Percentiles rank a stretch among this genome's conserved stretches.
These are phyloP conservation scores for Lacerta agilis DNA, from an alignment of 2,797 vertebrate genomes.

Conservation along the genomic window DNA sequence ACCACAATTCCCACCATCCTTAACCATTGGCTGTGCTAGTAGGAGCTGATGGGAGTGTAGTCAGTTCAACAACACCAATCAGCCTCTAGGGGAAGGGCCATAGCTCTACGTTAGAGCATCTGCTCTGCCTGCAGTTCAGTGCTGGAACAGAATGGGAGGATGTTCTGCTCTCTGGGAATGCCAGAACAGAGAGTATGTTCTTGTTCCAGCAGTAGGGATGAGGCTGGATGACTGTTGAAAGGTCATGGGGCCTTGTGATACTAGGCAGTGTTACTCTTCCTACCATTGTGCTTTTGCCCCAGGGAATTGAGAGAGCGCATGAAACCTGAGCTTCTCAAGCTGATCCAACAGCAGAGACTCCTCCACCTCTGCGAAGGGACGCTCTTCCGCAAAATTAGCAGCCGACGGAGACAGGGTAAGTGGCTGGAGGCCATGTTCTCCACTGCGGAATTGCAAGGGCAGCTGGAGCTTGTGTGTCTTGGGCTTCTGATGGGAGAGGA, in stretches of 20 bases:
- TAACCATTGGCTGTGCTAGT: too few relatives aligned
- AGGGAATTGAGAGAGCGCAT: conserved; percentile 93
- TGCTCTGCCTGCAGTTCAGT: background rate
- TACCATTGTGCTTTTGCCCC: background rate
- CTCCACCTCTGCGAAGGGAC: conserved; percentile 93
- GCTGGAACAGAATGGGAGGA: too few relatives aligned
- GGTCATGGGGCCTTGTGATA: background rate
- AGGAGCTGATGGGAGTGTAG: too few relatives aligned
- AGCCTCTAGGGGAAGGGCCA: too few relatives aligned
- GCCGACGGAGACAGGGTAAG: conserved; percentile 91
- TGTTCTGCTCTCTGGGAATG: background rate
- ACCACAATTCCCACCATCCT: too few relatives aligned
- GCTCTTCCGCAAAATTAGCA: conserved; percentile 95
- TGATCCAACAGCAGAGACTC: conserved; percentile 95
- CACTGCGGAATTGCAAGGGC: accelerated
- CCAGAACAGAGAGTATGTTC: background rate
- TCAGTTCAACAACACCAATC: too few relatives aligned
- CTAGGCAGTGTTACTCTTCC: background rate
- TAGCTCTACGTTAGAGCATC: too few relatives aligned
- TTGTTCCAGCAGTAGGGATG: background rate
- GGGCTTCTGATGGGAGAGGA: too few relatives aligned
- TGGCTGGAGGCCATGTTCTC: accelerated
- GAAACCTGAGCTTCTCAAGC: conserved; percentile 90
- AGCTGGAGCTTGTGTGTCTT: background rate
- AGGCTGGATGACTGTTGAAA: background rate